Base-by-base conservation (phyloP, 2,888 invertebrate genomes). In the Dryococelus australis region DNA sequence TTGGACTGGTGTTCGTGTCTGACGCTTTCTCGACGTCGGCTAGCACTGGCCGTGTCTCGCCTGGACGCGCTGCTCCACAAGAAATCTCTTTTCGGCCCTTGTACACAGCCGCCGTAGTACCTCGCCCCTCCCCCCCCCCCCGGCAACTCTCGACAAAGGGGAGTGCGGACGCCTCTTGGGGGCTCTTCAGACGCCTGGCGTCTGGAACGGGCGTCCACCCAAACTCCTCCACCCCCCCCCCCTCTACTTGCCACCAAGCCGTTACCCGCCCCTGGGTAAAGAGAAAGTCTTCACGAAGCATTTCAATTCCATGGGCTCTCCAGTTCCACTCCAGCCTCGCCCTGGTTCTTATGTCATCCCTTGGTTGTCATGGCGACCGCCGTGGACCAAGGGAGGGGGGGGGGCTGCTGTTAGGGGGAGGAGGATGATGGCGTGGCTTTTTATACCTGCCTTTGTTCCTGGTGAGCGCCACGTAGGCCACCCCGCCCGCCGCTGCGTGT, bases 211-310 rank as follows among this genome's bases (percentile, higher is more conserved):
- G 65, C 65, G n/a, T n/a, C 24, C 65, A 65, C 24, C 65, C 1
- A n/a, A 65, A 2, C 6, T 24, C n/a, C 65, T 65, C 65, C 65
- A 10, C 24, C 65, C 65, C 65, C 24, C 20, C 65, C 20, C 65
- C 65, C 47, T 12, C 47, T 12, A 6, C 47, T 12, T 16, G 12
- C 47, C 47, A 10, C 47, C 47, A 47, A 35, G 35, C 35, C 35
- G 47, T 16, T 47, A 47, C 65, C 65, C 65, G 65, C 8, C 65
- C 13, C 51, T 24, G n/a, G 65, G 24, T 20, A 65, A 65, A n/a
- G 65, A 65, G 65, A 65, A 65, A 65, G 65, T 65, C 65, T 65
- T n/a, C 65, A 65, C 65, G 65, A 65, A 65, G 65, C 65, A 65
- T 65, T 65, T 65, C 65, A 10, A 65, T 65, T 65, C 65, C 65